These are phyloP conservation scores for Osmerus mordax DNA, from an alignment of 2,113 vertebrate species.

Conservation along the genomic window DNA sequence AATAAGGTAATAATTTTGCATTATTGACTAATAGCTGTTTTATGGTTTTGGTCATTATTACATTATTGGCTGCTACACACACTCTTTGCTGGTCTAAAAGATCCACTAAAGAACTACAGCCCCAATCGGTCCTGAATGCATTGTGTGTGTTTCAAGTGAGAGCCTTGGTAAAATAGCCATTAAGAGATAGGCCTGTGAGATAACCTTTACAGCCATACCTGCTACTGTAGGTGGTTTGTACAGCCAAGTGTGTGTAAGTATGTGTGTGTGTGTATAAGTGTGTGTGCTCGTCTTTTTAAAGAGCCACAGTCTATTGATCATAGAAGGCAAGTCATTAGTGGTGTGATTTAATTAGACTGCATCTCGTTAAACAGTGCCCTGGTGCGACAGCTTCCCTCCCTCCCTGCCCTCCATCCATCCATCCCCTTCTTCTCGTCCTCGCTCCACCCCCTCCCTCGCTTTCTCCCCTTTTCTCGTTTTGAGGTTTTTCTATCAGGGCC, in stretches of 20 bases:
- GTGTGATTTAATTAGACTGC: conserved; percentile 66
- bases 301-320: conserved; percentile 69
- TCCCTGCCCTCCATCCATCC: not conserved
- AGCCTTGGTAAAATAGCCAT: too few relatives aligned
- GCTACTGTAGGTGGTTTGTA: not conserved
- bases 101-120: too few relatives aligned
- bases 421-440: not conserved
- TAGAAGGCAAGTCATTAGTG: conserved; percentile 67
- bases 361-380: conserved; percentile 66
- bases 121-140: too few relatives aligned
- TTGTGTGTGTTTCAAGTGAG: too few relatives aligned
- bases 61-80: too few relatives aligned
- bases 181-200: too few relatives aligned
- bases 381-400: conserved; percentile 53
- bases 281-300: conserved; percentile 39
- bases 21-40: too few relatives aligned
- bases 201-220: too few relatives aligned
- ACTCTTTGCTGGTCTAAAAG: too few relatives aligned
- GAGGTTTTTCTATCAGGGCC: conserved; percentile 68
- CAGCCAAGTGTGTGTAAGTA: conserved; percentile 2
- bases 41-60: too few relatives aligned
- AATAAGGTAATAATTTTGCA: too few relatives aligned
- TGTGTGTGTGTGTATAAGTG: not conserved
- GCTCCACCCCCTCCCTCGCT: conserved; percentile 13
- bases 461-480: conserved; percentile 40